Percentiles rank a stretch among this genome's conserved stretches.
phyloP scores from a whole-genome alignment of 2,797 vertebrate genomes.

The Sparidentex hasta region DNA sequence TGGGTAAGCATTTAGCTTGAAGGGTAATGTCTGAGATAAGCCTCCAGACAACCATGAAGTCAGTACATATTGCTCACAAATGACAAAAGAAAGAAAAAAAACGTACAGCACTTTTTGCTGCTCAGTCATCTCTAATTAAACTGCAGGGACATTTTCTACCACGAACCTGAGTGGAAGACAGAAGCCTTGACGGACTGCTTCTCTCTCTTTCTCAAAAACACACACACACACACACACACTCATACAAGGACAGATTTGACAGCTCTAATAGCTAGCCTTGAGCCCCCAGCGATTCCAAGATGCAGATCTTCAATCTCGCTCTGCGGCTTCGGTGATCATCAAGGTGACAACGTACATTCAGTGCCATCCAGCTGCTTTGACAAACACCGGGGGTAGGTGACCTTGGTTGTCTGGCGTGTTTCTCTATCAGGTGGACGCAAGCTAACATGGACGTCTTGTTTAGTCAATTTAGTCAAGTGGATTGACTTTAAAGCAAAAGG shows the following conservation, averaged over 20 bases:
- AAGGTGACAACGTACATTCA: conserved; percentile 66
- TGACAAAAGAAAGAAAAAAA: neutral
- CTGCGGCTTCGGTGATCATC: conserved; percentile 40
- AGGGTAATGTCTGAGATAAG: neutral
- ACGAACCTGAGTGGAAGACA: conserved; percentile 29
- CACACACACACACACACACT: conserved; percentile 14
- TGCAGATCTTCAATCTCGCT: conserved; percentile 52
- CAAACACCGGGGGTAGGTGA: conserved; percentile 22
- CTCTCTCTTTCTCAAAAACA: conserved; percentile 1
- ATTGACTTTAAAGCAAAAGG: conserved; percentile 19
- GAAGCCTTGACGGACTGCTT: conserved; percentile 26
- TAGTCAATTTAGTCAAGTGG: conserved; percentile 46
- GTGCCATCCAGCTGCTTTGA: conserved; percentile 48
- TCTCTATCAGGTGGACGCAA: conserved; percentile 9
- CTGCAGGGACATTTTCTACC: conserved; percentile 21
- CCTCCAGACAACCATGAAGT: neutral
- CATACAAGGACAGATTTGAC: conserved; percentile 45
- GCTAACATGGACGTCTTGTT: conserved; percentile 18
- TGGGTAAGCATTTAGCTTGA: neutral
- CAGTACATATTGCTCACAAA: neutral
- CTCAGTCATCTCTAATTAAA: conserved; percentile 55
- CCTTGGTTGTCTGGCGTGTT: conserved; percentile 50
- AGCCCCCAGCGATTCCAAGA: conserved; percentile 29
- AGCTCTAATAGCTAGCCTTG: conserved; percentile 53
- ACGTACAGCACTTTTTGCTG: neutral